These are phyloP conservation scores for Idris sp. DNA, from an alignment of 1,140 invertebrate species.

Conservation along the genomic window DNA sequence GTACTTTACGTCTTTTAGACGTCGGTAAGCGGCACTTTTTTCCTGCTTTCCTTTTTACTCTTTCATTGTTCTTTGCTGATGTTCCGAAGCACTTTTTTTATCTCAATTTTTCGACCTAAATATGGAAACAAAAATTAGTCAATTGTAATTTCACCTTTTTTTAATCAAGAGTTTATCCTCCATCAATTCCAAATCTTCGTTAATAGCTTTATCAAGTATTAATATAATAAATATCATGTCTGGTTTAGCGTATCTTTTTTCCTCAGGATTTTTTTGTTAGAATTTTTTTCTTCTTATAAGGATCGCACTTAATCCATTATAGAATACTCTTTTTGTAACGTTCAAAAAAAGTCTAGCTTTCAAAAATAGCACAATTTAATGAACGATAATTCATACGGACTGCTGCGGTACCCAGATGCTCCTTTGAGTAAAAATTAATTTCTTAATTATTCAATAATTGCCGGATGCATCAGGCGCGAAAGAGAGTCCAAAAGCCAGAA, in stretches of 20 bases:
- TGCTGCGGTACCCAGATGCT: neutral
- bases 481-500: neutral
- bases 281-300: neutral
- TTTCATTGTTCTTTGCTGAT: slow-evolving; percentile 34
- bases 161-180: no score
- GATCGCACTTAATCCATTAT: slow-evolving; percentile 16
- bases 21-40: slow-evolving; percentile 40
- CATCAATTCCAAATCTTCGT: no score
- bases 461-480: slow-evolving; percentile 2
- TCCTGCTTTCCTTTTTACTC: slow-evolving; percentile 38
- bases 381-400: slow-evolving; percentile 22
- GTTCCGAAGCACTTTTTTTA: slow-evolving; percentile 43
- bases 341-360: slow-evolving; percentile 23
- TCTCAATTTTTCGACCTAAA: slow-evolving; percentile 53
- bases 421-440: slow-evolving; percentile 11
- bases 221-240: no score
- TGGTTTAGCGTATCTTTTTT: no score
- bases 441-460: slow-evolving; percentile 34
- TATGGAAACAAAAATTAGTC: slow-evolving; percentile 53
- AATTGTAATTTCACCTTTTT: no score
- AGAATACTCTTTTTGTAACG: slow-evolving; percentile 19
- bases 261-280: no score
- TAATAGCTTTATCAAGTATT: no score
- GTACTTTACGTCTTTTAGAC: slow-evolving; percentile 65
- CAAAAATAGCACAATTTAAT: slow-evolving; percentile 22